Percentiles rank a stretch among this genome's conserved stretches.
phyloP scores from a whole-genome alignment of 1,140 invertebrate species.

The Capitella teleta region DNA sequence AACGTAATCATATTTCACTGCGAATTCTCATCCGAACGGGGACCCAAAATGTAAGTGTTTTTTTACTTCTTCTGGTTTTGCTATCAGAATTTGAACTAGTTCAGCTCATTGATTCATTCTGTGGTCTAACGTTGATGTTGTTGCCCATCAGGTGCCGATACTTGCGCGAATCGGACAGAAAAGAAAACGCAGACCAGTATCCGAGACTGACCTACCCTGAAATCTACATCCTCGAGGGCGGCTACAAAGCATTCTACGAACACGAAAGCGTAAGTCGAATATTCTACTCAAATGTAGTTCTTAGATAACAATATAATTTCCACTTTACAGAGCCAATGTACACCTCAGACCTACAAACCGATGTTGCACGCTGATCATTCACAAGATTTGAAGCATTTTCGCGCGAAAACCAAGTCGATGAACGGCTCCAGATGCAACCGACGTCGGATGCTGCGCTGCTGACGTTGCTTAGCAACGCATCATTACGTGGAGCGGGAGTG shows the following conservation, averaged over 20 bases:
- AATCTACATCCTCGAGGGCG: constrained; percentile 84
- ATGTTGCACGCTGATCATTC: constrained; percentile 68
- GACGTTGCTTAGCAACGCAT: too few relatives aligned
- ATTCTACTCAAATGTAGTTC: too few relatives aligned
- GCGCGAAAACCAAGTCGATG: constrained; percentile 64
- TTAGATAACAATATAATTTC: too few relatives aligned
- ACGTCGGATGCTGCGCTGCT: too few relatives aligned
- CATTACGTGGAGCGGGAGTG: too few relatives aligned
- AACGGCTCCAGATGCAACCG: too few relatives aligned
- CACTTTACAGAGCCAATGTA: constrained; percentile 53
- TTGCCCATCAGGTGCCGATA: too few relatives aligned
- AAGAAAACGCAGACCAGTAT: constrained; percentile 70
- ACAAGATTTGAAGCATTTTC: constrained; percentile 59
- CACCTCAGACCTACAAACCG: constrained; percentile 60
- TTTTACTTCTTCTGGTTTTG: too few relatives aligned
- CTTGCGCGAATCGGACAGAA: constrained; percentile 71
- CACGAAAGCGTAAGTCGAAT: too few relatives aligned
- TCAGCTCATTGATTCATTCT: too few relatives aligned
- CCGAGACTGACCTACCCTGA: constrained; percentile 85
- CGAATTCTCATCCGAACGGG: constrained; percentile 92
- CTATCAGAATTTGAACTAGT: too few relatives aligned
- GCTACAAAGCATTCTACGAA: constrained; percentile 85
- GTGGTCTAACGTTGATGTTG: too few relatives aligned
- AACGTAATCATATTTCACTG: constrained; percentile 89
- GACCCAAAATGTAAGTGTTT: constrained; percentile 82